A percentile compares a stretch with the other conserved stretches of the same genome.
Evolutionary conservation across 2,797 vertebrate species (phyloP).

Genomic region (Sarcoramphus papa): DNA sequence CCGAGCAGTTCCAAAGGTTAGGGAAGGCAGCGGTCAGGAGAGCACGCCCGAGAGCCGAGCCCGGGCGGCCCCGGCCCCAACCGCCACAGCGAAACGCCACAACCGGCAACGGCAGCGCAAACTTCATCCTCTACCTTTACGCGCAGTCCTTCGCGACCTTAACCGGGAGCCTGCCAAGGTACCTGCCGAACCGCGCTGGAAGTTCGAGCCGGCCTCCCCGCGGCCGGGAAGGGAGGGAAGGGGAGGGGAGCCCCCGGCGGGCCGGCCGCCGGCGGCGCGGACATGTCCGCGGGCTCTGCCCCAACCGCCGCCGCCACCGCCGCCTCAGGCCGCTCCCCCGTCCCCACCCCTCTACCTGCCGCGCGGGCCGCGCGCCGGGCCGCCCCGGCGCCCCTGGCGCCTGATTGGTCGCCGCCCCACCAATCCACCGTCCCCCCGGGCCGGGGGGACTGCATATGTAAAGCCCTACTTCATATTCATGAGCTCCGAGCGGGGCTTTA

Average conservation of each 20-base stretch:
- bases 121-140: slow-evolving; percentile 51
- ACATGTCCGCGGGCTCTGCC: not conserved
- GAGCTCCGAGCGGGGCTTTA: slow-evolving; percentile 95
- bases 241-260: not conserved
- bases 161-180: slow-evolving; percentile 17
- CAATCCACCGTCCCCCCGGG: slow-evolving; percentile 81
- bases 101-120: not conserved
- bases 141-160: slow-evolving; percentile 7
- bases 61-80: not conserved
- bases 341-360: slow-evolving; percentile 75
- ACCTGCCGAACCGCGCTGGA: slow-evolving; percentile 15
- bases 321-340: not conserved
- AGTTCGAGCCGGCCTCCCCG: slow-evolving; percentile 27
- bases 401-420: slow-evolving; percentile 81
- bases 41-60: not conserved
- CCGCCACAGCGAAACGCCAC: not conserved
- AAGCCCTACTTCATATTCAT: slow-evolving; percentile 96
- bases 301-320: not conserved
- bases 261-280: not conserved
- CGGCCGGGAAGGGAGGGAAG: not conserved
- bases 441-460: slow-evolving; percentile 93
- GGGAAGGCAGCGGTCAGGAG: not conserved
- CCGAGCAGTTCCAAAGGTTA: not conserved
- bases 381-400: slow-evolving; percentile 75
- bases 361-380: slow-evolving; percentile 59